These are phyloP conservation scores for Eufriesea mexicana DNA, from an alignment of 1,140 invertebrate genomes.

Conservation along the genomic window DNA sequence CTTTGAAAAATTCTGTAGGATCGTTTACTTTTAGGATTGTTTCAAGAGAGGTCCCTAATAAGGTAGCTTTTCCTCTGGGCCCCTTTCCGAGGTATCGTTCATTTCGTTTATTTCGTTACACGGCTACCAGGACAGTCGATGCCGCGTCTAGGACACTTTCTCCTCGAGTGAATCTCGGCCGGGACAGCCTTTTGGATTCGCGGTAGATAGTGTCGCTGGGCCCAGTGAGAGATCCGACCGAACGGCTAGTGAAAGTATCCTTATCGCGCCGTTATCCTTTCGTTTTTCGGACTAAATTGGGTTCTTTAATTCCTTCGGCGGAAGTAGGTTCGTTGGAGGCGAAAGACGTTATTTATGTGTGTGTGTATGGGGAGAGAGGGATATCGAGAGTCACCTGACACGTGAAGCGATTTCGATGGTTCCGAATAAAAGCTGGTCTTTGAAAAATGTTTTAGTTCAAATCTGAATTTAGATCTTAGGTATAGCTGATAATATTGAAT, in stretches of 20 bases:
- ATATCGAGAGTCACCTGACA: too few relatives aligned
- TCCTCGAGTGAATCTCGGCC: conserved; percentile 12
- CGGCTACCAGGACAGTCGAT: background rate
- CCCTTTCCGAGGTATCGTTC: too few relatives aligned
- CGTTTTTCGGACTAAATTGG: background rate
- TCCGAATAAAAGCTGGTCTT: too few relatives aligned
- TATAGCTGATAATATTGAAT: too few relatives aligned
- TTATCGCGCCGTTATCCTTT: conserved; percentile 3
- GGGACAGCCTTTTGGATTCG: background rate
- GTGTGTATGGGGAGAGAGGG: too few relatives aligned
- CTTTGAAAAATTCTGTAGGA: too few relatives aligned
- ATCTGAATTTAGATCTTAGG: too few relatives aligned
- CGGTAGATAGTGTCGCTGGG: background rate
- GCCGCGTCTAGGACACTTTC: conserved; percentile 37
- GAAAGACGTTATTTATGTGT: background rate
- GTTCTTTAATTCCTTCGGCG: background rate
- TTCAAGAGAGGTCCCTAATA: too few relatives aligned
- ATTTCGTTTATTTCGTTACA: background rate
- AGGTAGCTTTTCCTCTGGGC: too few relatives aligned
- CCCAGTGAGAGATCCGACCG: background rate
- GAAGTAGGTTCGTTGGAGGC: background rate
- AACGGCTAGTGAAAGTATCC: conserved; percentile 28
- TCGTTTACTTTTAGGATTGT: too few relatives aligned
- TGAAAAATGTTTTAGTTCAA: too few relatives aligned
- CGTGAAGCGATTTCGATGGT: too few relatives aligned